Conservation (phyloP, 1,140 invertebrate species). For the Diachasmimorpha longicaudata region DNA sequence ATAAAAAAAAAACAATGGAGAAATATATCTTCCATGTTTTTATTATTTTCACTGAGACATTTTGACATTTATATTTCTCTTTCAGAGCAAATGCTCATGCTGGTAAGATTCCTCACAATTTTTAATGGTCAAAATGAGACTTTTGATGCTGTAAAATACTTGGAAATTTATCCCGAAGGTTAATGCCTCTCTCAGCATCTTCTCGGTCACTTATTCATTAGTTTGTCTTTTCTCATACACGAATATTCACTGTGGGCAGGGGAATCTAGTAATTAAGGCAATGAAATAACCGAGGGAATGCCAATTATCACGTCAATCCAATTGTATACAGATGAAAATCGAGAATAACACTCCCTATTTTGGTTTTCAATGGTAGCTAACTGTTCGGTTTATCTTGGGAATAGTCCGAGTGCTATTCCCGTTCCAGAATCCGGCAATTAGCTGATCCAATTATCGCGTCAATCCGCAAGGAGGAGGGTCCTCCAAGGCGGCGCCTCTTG, state of each 20-base stretch:
- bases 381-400: neutral
- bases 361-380: neutral
- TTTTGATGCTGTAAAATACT: too few species aligned
- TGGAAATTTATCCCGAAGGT: neutral
- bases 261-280: slow-evolving; percentile 1
- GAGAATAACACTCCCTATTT: neutral
- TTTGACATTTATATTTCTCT: too few species aligned
- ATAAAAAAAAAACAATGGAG: neutral
- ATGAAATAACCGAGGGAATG: neutral
- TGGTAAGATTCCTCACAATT: too few species aligned
- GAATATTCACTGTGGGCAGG: neutral
- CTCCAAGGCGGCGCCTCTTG: neutral
- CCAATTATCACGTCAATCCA: slow-evolving; percentile 8
- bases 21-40: neutral
- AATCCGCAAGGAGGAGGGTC: slow-evolving; percentile 14
- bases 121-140: too few species aligned
- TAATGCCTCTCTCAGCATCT: neutral
- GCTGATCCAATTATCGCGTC: slow-evolving; percentile 29
- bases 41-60: neutral
- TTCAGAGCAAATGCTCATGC: too few species aligned
- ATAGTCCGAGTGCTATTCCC: neutral
- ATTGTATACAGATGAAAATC: neutral
- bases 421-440: slow-evolving; percentile 24
- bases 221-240: neutral
- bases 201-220: neutral